phyloP scores from a whole-genome alignment of 2,797 vertebrate species.

The Scolopax rusticola region DNA sequence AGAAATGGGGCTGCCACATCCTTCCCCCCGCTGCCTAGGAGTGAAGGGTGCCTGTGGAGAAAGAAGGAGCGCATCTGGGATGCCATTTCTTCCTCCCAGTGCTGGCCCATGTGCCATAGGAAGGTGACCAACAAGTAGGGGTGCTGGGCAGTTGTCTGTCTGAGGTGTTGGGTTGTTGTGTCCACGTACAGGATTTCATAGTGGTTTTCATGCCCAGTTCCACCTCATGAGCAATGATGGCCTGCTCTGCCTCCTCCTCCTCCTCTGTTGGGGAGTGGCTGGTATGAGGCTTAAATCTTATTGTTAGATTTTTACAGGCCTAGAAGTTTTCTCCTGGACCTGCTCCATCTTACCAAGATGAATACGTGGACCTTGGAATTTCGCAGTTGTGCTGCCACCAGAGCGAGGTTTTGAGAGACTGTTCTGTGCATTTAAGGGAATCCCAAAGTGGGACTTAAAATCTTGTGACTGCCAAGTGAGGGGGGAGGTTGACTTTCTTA shows the following conservation, averaged over 20 bases:
- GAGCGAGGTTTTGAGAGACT: background rate
- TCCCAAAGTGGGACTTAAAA: background rate
- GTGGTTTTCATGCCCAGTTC: background rate
- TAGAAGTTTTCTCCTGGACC: background rate
- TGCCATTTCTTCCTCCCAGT: background rate
- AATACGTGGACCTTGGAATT: background rate
- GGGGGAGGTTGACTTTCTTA: background rate
- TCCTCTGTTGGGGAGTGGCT: background rate
- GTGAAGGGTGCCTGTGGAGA: background rate
- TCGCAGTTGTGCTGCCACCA: background rate
- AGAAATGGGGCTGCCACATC: background rate
- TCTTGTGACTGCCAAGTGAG: background rate
- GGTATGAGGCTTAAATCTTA: background rate
- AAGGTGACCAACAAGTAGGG: background rate
- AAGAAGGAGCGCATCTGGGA: background rate
- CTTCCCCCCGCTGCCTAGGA: accelerated
- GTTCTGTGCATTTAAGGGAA: background rate
- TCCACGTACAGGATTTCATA: background rate
- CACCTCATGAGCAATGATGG: background rate
- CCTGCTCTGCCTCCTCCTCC: background rate
- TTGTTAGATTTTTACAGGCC: background rate
- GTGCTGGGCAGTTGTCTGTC: background rate
- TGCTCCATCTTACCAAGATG: background rate
- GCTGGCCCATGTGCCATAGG: background rate
- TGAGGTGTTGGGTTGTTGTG: background rate